Conservation (phyloP, 2,113 vertebrate species). For the Otis tarda region DNA sequence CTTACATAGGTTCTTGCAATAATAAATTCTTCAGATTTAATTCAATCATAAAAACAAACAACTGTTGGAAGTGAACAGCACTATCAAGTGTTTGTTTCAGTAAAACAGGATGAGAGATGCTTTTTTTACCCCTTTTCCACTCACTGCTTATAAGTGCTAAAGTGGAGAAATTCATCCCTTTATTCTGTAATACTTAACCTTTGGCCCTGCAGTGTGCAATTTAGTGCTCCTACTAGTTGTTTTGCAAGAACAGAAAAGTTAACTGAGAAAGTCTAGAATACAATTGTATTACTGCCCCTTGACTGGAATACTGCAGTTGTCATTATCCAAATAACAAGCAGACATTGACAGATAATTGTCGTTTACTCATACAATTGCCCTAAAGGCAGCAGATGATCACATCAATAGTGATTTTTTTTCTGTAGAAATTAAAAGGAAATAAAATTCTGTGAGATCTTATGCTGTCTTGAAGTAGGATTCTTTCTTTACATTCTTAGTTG, state of each 20-base stretch:
- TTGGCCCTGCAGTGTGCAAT: neutral
- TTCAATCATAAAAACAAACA: neutral
- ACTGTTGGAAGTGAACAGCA: neutral
- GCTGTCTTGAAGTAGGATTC: neutral
- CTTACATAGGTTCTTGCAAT: neutral
- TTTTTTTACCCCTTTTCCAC: neutral
- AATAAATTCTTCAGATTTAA: neutral
- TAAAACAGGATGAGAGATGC: neutral
- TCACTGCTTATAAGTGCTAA: neutral
- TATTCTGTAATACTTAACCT: neutral
- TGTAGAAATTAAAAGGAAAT: constrained; percentile 43
- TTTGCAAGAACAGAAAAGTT: neutral
- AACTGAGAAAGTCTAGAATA: neutral
- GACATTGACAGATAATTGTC: constrained; percentile 69
- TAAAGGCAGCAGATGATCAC: constrained; percentile 60
- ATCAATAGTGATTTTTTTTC: constrained; percentile 58
- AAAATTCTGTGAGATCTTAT: constrained; percentile 47
- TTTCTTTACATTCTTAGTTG: neutral
- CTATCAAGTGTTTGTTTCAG: neutral
- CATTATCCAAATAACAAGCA: constrained; percentile 68
- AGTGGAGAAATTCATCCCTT: neutral
- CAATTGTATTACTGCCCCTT: neutral
- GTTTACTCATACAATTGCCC: constrained; percentile 69
- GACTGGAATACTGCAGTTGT: constrained; percentile 16
- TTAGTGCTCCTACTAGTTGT: neutral